Conservation (phyloP, 2,888 invertebrate species). For the Amblyjoppa proteus region DNA sequence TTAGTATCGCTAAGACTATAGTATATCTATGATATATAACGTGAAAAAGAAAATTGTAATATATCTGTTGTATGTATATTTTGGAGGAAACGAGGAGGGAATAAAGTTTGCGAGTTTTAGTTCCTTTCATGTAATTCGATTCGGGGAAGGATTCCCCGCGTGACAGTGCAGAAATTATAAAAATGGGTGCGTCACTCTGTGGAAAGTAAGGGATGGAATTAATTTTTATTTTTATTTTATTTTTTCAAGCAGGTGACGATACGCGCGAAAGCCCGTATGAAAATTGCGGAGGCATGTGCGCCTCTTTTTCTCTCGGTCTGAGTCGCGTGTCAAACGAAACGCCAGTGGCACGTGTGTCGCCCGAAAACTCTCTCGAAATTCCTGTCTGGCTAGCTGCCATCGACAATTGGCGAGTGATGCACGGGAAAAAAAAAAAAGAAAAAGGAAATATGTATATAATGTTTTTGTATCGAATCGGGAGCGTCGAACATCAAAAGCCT, state of each 20-base stretch:
- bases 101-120: conserved; percentile 53
- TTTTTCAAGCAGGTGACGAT: conserved; percentile 26
- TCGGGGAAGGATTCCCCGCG: neutral
- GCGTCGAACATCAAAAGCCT: conserved; percentile 44
- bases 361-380: conserved; percentile 10
- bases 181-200: neutral
- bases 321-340: conserved; percentile 20
- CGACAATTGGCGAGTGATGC: conserved; percentile 47
- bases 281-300: conserved; percentile 23
- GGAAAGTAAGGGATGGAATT: neutral
- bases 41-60: conserved; percentile 49
- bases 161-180: neutral
- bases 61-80: conserved; percentile 59
- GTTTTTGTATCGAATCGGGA: conserved; percentile 35
- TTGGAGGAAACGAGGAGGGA: conserved; percentile 37
- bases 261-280: conserved; percentile 24
- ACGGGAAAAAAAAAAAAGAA: conserved; percentile 4
- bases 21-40: conserved; percentile 32
- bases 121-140: conserved; percentile 13
- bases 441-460: conserved; percentile 27
- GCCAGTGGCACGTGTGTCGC: conserved; percentile 48
- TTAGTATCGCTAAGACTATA: conserved; percentile 10
- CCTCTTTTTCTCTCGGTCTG: neutral
- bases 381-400: conserved; percentile 40
- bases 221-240: neutral